Conservation (phyloP, 2,113 vertebrate genomes). For the Helogale parvula region DNA sequence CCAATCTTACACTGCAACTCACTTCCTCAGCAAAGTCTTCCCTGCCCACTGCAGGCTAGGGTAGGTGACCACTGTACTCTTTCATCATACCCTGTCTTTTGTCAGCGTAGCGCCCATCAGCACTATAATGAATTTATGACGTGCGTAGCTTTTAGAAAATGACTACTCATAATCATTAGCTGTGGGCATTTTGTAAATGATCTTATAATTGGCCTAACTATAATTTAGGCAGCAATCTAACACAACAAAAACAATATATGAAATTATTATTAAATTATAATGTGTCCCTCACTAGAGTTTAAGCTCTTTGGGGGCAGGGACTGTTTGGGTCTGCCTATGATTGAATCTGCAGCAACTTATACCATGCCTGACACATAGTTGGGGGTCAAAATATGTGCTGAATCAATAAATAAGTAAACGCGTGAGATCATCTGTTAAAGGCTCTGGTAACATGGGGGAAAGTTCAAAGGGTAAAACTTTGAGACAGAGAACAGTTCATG, state of each 20-base stretch:
- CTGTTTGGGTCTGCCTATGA: background rate
- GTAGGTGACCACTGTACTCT: background rate
- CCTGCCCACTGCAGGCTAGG: background rate
- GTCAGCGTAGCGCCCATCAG: background rate
- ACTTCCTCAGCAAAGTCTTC: background rate
- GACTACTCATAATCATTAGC: constrained; percentile 18
- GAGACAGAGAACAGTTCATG: background rate
- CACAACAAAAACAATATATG: constrained; percentile 23
- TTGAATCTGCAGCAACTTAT: background rate
- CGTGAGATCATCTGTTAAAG: background rate
- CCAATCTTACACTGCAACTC: background rate
- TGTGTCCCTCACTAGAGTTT: constrained; percentile 19
- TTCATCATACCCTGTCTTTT: background rate
- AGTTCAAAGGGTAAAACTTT: background rate
- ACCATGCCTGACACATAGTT: background rate
- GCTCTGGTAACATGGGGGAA: background rate
- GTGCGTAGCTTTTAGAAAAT: background rate
- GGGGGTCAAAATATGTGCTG: background rate
- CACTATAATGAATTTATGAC: background rate
- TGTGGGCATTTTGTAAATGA: constrained; percentile 30
- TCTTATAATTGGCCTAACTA: constrained; percentile 46
- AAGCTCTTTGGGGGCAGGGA: constrained; percentile 30
- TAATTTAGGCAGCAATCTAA: constrained; percentile 29
- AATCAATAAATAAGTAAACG: constrained; percentile 2
- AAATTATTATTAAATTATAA: constrained; percentile 48